phyloP scores from a whole-genome alignment of 1,140 invertebrate species.

The Danaus plexippus region DNA sequence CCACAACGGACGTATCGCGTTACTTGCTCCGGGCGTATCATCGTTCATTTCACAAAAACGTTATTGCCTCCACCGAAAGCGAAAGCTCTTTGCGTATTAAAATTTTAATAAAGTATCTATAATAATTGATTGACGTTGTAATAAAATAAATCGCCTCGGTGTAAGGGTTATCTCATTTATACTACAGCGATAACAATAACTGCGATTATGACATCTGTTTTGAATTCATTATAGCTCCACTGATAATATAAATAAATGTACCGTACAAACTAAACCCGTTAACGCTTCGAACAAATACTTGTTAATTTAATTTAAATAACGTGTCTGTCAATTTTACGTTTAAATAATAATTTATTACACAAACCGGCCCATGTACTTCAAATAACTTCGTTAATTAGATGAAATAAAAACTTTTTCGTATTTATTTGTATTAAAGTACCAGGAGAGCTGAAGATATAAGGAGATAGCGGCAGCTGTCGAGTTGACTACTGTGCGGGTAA shows the following conservation, averaged over 20 bases:
- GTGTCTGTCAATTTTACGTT: too few relatives aligned
- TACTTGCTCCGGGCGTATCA: conserved; percentile 47
- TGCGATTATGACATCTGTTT: too few relatives aligned
- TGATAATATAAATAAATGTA: too few relatives aligned
- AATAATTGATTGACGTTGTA: conserved; percentile 51
- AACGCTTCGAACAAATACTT: too few relatives aligned
- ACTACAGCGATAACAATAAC: too few relatives aligned
- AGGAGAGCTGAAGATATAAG: conserved; percentile 40
- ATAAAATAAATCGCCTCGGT: conserved; percentile 49
- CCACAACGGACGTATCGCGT: conserved; percentile 48
- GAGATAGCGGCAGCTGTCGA: conserved; percentile 37
- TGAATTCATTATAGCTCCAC: too few relatives aligned
- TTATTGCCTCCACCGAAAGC: conserved; percentile 42
- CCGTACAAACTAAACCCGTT: too few relatives aligned
- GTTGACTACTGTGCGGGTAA: conserved; percentile 48
- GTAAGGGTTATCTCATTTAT: conserved; percentile 11
- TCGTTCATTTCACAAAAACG: conserved; percentile 54
- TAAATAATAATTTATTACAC: conserved; percentile 1
- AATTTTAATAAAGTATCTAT: conserved; percentile 47
- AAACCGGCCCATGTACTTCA: background rate
- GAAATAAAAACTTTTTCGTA: conserved; percentile 3
- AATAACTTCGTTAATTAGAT: conserved; percentile 3
- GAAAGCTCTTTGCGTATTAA: conserved; percentile 39
- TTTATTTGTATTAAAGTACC: conserved; percentile 22
- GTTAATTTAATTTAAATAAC: too few relatives aligned